Evolutionary conservation across 2,888 invertebrate genomes (phyloP).

Genomic region (Glaucopsyche alexis): DNA sequence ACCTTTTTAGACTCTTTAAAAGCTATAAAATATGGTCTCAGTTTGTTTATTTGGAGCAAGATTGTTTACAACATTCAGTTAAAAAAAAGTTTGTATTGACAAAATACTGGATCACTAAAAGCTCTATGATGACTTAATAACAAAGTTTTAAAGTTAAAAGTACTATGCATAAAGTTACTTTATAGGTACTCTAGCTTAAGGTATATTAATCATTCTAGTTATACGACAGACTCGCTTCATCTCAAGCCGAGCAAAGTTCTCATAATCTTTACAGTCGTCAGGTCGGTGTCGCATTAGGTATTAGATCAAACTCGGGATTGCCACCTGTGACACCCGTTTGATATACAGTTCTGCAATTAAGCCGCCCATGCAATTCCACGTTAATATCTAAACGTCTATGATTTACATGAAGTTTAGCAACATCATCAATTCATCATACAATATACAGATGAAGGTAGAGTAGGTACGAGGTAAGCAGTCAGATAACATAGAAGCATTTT

Average conservation of each 20-base stretch:
- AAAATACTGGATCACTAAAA: background rate
- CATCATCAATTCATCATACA: background rate
- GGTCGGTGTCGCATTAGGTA: constrained; percentile 21
- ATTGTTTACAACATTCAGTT: background rate
- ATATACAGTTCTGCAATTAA: constrained; percentile 23
- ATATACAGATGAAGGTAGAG: background rate
- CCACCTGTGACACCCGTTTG: constrained; percentile 27
- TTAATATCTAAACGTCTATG: constrained; percentile 20
- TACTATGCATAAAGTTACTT: background rate
- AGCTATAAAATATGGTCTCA: background rate
- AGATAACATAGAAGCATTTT: too few species aligned
- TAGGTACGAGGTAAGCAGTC: too few species aligned
- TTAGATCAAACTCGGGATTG: constrained; percentile 22
- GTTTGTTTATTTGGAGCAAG: background rate
- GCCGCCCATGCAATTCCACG: constrained; percentile 18
- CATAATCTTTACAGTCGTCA: constrained; percentile 9
- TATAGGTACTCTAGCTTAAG: background rate
- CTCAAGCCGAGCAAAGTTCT: constrained; percentile 7
- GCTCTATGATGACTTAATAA: background rate
- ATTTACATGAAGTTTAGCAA: constrained; percentile 3
- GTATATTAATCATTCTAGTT: constrained; percentile 4
- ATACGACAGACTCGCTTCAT: background rate
- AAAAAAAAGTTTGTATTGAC: too few species aligned
- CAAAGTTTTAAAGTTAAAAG: background rate
- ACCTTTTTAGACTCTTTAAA: background rate